These are phyloP conservation scores for Xestobium rufovillosum DNA, from an alignment of 2,888 invertebrate genomes.

Conservation along the genomic window DNA sequence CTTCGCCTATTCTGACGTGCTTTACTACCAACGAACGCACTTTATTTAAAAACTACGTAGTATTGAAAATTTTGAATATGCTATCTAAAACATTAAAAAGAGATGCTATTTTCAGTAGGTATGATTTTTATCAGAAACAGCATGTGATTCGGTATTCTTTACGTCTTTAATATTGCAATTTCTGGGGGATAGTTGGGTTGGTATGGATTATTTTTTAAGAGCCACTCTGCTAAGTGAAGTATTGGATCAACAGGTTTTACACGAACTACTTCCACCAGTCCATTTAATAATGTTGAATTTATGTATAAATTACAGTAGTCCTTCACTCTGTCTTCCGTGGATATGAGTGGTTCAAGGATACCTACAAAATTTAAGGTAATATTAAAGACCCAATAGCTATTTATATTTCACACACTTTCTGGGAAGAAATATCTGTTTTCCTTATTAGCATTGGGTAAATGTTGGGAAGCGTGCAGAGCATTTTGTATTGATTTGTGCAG, in stretches of 20 bases:
- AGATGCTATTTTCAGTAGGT: too few species aligned
- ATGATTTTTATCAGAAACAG: too few species aligned
- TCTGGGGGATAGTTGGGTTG: slow-evolving; percentile 49
- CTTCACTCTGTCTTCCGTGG: slow-evolving; percentile 51
- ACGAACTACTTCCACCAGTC: slow-evolving; percentile 57
- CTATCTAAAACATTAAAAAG: too few species aligned
- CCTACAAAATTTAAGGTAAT: slow-evolving; percentile 45
- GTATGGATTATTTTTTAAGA: slow-evolving; percentile 68
- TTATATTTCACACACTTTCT: slow-evolving; percentile 50
- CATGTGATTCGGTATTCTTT: too few species aligned
- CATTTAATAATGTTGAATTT: slow-evolving; percentile 56
- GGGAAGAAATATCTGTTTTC: slow-evolving; percentile 89
- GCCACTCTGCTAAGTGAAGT: slow-evolving; percentile 69
- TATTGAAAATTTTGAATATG: too few species aligned
- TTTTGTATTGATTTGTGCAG: slow-evolving; percentile 57
- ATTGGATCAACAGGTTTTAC: slow-evolving; percentile 70
- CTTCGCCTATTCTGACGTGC: too few species aligned
- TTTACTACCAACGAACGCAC: too few species aligned
- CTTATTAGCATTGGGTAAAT: slow-evolving; percentile 54
- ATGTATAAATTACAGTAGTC: slow-evolving; percentile 64
- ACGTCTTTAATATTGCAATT: slow-evolving; percentile 35
- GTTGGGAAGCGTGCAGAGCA: slow-evolving; percentile 73
- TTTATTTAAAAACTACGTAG: too few species aligned
- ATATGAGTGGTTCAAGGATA: slow-evolving; percentile 64
- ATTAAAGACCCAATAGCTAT: slow-evolving; percentile 1